phyloP scores from a whole-genome alignment of 2,888 invertebrate genomes.

The Leptogaster cylindrica region DNA sequence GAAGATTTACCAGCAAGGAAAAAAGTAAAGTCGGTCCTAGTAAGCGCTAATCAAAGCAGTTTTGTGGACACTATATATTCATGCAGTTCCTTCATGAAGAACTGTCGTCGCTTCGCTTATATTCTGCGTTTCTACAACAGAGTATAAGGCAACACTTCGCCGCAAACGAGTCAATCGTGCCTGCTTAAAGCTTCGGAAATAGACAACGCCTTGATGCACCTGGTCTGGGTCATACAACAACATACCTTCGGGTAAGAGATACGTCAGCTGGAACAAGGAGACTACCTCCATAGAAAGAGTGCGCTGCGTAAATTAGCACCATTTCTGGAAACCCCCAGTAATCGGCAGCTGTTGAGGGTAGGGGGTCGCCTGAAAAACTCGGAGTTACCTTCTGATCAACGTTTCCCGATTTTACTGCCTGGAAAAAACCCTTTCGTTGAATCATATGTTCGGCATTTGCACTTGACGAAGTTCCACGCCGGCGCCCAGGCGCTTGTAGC shows the following conservation, averaged over 20 bases:
- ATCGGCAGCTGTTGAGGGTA: neutral
- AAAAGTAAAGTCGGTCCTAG: neutral
- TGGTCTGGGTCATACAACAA: neutral
- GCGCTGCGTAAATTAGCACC: slow-evolving; percentile 17
- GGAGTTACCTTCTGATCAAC: slow-evolving; percentile 42
- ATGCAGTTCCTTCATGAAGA: neutral
- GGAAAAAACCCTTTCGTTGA: slow-evolving; percentile 22
- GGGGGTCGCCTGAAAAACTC: slow-evolving; percentile 48
- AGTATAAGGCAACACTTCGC: too few species aligned
- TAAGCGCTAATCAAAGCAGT: neutral
- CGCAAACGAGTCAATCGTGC: too few species aligned
- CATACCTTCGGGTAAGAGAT: neutral
- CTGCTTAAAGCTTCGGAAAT: neutral
- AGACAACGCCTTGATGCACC: neutral
- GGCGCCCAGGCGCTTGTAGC: slow-evolving; percentile 33
- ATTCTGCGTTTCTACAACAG: neutral
- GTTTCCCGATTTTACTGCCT: slow-evolving; percentile 50
- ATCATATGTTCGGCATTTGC: slow-evolving; percentile 1
- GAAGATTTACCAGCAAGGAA: neutral
- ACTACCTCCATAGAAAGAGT: neutral
- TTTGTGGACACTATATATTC: neutral
- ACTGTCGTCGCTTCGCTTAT: neutral
- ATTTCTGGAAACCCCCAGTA: slow-evolving; percentile 16
- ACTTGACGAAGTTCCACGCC: slow-evolving; percentile 37
- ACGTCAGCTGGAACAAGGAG: neutral